These are phyloP conservation scores for Zygogramma bicolorata DNA, from an alignment of 2,888 invertebrate species.

Conservation along the genomic window DNA sequence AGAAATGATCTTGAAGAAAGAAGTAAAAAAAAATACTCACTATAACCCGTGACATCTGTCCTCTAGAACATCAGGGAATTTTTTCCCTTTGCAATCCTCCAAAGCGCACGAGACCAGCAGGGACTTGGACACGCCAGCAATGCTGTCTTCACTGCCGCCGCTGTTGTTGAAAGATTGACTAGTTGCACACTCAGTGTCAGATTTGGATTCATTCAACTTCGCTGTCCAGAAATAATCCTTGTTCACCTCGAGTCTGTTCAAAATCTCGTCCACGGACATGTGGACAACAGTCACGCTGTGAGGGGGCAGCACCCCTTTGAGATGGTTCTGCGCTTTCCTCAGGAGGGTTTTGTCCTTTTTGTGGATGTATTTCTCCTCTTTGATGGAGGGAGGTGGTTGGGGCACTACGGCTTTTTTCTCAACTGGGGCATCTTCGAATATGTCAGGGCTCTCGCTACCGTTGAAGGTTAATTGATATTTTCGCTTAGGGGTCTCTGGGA, in stretches of 20 bases:
- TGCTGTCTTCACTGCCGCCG: conserved; percentile 41
- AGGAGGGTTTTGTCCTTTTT: conserved; percentile 64
- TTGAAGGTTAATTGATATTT: conserved; percentile 48
- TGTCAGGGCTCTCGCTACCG: conserved; percentile 69
- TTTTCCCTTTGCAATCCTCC: conserved; percentile 64
- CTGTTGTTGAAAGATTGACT: not conserved
- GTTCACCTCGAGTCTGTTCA: conserved; percentile 65
- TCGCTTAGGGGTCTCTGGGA: conserved; percentile 55
- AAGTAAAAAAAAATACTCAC: conserved; percentile 68
- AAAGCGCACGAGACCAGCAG: conserved; percentile 59
- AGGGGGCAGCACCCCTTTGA: conserved; percentile 81
- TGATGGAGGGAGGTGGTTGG: conserved; percentile 28
- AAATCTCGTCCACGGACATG: conserved; percentile 75
- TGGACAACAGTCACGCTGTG: conserved; percentile 79
- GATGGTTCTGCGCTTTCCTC: conserved; percentile 69
- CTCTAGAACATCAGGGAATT: conserved; percentile 74
- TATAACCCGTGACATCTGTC: conserved; percentile 79
- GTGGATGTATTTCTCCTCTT: conserved; percentile 53
- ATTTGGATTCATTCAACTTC: not conserved
- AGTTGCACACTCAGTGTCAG: conserved; percentile 15
- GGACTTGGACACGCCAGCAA: conserved; percentile 42
- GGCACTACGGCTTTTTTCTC: conserved; percentile 20
- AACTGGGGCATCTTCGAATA: conserved; percentile 71
- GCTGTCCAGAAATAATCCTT: conserved; percentile 55
- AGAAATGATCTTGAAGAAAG: not conserved